Evolutionary conservation across 2,113 vertebrate species (phyloP), one percentile per base, ranked within the genome.

Genomic region (Todiramphus saurophagus): DNA sequence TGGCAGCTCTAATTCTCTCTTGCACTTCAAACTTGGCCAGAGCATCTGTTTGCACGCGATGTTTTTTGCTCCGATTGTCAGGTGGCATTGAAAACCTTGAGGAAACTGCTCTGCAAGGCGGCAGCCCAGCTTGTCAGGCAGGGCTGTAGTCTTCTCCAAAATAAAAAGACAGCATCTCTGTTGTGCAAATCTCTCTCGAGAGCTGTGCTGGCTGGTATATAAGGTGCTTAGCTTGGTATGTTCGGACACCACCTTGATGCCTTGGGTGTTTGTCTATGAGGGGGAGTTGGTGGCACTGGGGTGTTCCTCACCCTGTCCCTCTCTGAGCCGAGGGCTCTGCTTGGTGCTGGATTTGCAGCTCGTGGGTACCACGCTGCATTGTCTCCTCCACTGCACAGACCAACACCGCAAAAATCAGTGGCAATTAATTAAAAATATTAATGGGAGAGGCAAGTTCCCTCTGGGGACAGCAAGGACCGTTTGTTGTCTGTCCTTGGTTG

Each of bases 1-100:
- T 82, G 74, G 66, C 60, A 94, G 75, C 83, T 87, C 62, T 89
- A 64, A 84, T 95, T 91, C 80, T 81, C 43, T 82, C 58, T 41
- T 56, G 66, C 44, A 30, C 91, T 84, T 94, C 80, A 89, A 11
- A 89, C 66, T 64, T 79, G 83, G 94, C 87, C 87, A 78, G 53
- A 93, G 58, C 83, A 94, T 91, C 94, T 95, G 93, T 91, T 89
- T 87, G 58, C 58, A 48, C 18, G 35, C 4, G 3, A 50, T 64
- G 56, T 43, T n/a, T 87, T 51, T 87, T 64, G 69, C 67, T 91
- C 18, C 10, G 77, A 43, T 8, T 53, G 66, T 82, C 87, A 84
- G 58, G 66, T 86, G 56, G 17, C 56, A 81, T 81, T 70, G 86
- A 80, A 90, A 86, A 63, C n/a, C 56, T 86, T 2, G 5, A 77